phyloP scores from a whole-genome alignment of 2,113 vertebrate species.

The Phycodurus eques region DNA sequence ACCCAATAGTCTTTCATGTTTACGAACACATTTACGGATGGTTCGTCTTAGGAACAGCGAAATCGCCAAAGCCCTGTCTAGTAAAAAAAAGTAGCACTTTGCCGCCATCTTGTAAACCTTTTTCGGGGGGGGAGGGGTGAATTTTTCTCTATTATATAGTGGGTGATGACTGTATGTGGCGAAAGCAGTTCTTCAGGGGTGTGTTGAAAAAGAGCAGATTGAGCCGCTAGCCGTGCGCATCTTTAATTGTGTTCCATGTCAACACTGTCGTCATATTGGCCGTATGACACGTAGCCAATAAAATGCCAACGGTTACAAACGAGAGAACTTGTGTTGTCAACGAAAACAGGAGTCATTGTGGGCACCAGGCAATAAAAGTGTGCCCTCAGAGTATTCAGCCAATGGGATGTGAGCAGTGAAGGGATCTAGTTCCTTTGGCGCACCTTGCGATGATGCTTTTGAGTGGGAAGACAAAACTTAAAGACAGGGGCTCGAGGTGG shows the following conservation, averaged over 20 bases:
- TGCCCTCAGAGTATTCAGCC: not conserved
- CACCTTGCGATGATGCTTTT: not conserved
- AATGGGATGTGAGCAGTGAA: not conserved
- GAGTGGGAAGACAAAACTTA: slow-evolving; percentile 28
- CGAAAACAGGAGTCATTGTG: slow-evolving; percentile 2
- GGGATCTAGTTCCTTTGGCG: no score
- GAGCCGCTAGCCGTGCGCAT: not conserved
- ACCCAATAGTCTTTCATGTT: no score
- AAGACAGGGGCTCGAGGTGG: not conserved
- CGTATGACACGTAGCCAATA: not conserved
- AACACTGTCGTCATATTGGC: not conserved
- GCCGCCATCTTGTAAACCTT: not conserved
- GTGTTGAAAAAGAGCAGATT: not conserved
- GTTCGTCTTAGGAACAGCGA: no score
- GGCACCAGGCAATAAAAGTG: not conserved
- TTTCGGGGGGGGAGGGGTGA: not conserved
- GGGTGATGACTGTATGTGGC: not conserved
- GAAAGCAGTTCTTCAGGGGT: not conserved
- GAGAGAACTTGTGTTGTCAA: not conserved
- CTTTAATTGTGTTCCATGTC: not conserved
- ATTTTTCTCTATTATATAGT: no score
- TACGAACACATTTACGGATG: no score
- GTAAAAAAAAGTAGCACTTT: no score
- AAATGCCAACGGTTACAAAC: not conserved
- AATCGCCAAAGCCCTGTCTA: no score